phyloP scores from a whole-genome alignment of 2,113 vertebrate genomes.

The Bungarus multicinctus region DNA sequence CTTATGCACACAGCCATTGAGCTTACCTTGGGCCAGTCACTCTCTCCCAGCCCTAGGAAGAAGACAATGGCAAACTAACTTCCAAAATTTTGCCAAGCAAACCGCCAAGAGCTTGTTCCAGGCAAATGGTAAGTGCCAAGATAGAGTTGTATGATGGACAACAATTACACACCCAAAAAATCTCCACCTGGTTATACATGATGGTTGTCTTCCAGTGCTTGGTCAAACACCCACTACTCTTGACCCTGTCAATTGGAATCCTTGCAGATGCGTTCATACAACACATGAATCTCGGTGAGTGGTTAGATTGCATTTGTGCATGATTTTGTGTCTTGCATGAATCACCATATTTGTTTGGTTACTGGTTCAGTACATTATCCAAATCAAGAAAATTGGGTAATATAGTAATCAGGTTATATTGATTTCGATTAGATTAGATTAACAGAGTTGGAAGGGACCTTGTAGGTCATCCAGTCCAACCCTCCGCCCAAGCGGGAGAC shows the following conservation, averaged over 20 bases:
- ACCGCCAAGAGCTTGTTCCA: neutral
- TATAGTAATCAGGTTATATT: neutral
- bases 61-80: neutral
- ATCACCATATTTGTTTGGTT: neutral
- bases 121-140: neutral
- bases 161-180: neutral
- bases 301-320: neutral
- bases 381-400: neutral
- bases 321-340: neutral
- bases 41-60: neutral
- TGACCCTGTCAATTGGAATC: neutral
- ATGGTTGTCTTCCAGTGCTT: neutral
- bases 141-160: too few relatives aligned
- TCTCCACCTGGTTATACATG: neutral
- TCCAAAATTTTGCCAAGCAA: neutral
- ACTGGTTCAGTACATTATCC: neutral
- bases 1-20: neutral
- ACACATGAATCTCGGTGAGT: neutral
- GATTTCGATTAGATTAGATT: neutral
- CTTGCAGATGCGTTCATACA: neutral
- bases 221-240: neutral
- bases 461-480: too few relatives aligned
- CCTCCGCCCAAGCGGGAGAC: too few relatives aligned
- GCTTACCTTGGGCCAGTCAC: neutral
- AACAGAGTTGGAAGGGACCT: too few relatives aligned